Conservation (phyloP, 2,888 invertebrate genomes). For the Polydrusus cervinus region DNA sequence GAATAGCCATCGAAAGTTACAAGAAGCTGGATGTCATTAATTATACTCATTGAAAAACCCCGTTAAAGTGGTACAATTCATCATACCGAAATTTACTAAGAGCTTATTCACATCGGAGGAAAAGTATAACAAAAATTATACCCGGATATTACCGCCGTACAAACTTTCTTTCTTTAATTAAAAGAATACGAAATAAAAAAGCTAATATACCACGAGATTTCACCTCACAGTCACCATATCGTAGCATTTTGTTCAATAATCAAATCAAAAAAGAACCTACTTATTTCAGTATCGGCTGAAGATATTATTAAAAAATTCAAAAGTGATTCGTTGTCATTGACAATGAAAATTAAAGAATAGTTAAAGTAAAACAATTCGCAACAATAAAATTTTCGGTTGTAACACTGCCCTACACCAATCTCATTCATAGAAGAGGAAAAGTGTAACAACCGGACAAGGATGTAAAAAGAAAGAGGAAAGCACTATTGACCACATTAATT, state of each 20-base stretch:
- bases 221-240: not conserved
- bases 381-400: not conserved
- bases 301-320: not conserved
- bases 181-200: not conserved
- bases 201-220: not conserved
- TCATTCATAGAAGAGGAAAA: slow-evolving; percentile 34
- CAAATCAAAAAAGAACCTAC: slow-evolving; percentile 8
- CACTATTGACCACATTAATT: not conserved
- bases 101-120: no score
- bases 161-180: slow-evolving; percentile 6
- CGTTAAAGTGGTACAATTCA: no score
- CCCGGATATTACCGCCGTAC: no score
- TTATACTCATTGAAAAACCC: not conserved
- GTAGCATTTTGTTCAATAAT: not conserved
- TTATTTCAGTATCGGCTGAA: not conserved
- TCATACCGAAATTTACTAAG: no score
- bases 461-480: slow-evolving; percentile 29
- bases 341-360: not conserved
- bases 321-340: not conserved
- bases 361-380: not conserved
- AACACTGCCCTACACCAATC: not conserved
- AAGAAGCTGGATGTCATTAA: no score
- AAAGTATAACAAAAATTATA: no score
- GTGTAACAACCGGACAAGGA: slow-evolving; percentile 49
- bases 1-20: no score